A percentile compares a stretch with the other conserved stretches of the same genome.
Conservation (phyloP, 2,113 vertebrate genomes). For the Myanophis thanlyinensis region DNA sequence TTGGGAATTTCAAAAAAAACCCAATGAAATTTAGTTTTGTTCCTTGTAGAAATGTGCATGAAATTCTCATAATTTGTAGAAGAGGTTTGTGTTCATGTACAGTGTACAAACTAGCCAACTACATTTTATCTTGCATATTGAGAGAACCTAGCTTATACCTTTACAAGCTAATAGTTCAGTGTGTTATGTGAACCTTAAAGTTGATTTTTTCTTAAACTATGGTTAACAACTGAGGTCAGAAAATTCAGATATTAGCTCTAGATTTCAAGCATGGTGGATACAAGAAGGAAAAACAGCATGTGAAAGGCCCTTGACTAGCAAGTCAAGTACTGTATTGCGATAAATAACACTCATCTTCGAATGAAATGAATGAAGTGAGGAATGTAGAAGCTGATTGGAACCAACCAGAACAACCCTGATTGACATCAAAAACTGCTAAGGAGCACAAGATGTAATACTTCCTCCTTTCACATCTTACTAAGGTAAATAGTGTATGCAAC, state of each 20-base stretch:
- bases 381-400: background rate
- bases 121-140: background rate
- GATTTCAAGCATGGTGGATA: background rate
- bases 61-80: background rate
- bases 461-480: background rate
- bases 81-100: background rate
- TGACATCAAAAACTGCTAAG: background rate
- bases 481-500: background rate
- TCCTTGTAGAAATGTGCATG: background rate
- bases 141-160: background rate
- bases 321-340: background rate
- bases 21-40: background rate
- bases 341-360: background rate
- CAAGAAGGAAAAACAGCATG: background rate
- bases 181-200: background rate
- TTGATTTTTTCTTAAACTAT: background rate
- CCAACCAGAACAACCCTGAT: background rate
- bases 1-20: background rate
- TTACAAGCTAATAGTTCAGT: background rate
- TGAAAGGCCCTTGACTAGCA: background rate
- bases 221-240: background rate
- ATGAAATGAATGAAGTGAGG: background rate
- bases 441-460: background rate
- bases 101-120: background rate
- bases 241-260: background rate